Percentiles rank a stretch among this genome's conserved stretches.
These are phyloP conservation scores for Drosophila azteca DNA, from an alignment of 1,140 invertebrate species.

Conservation along the genomic window DNA sequence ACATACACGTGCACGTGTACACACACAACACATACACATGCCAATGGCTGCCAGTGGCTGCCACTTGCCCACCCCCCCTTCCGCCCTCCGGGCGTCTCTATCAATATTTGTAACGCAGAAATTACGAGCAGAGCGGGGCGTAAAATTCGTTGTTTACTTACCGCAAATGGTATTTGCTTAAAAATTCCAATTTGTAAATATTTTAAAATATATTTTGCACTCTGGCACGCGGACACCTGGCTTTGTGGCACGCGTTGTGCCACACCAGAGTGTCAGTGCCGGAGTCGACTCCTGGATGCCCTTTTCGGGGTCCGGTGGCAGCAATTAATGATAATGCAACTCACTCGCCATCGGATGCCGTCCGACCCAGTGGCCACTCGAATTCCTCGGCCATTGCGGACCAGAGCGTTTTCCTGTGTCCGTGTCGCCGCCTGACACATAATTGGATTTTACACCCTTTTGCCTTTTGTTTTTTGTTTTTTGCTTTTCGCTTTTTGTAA, in stretches of 20 bases:
- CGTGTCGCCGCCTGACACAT: neutral
- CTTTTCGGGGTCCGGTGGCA: too few relatives aligned
- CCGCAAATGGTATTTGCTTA: conserved; percentile 42
- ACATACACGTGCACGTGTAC: neutral
- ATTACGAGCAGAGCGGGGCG: conserved; percentile 7
- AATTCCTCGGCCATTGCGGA: too few relatives aligned
- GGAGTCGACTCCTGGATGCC: too few relatives aligned
- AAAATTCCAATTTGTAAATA: conserved; percentile 45
- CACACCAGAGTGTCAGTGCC: too few relatives aligned
- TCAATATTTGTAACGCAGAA: conserved; percentile 32
- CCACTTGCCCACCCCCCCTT: too few relatives aligned
- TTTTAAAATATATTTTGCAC: conserved; percentile 5
- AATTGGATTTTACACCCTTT: conserved; percentile 20
- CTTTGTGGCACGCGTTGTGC: too few relatives aligned
- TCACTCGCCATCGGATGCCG: too few relatives aligned
- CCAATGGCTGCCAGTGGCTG: neutral
- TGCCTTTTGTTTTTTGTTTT: conserved; percentile 3
- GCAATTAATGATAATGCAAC: too few relatives aligned
- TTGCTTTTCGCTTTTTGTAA: conserved; percentile 5
- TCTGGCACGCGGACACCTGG: neutral
- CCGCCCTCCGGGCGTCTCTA: neutral
- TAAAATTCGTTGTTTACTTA: conserved; percentile 14
- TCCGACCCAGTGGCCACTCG: neutral
- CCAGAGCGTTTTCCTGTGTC: too few relatives aligned
- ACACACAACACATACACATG: neutral